Evolutionary conservation across 2,797 vertebrate genomes (phyloP).

Genomic region (Poecilia gillii): DNA sequence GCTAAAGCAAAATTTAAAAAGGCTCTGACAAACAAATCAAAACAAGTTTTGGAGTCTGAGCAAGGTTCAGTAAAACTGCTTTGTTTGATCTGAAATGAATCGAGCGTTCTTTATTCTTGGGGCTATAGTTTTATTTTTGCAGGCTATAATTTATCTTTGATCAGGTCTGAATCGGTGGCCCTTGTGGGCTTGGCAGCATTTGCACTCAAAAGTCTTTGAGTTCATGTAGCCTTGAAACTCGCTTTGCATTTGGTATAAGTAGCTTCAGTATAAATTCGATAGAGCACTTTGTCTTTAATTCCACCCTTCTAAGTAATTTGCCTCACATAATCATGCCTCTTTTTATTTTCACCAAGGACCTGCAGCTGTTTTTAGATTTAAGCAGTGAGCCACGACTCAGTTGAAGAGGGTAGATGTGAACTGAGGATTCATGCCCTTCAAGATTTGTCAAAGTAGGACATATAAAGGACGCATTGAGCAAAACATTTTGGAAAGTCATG

Average conservation of each 20-base stretch:
- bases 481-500: slow-evolving; percentile 6
- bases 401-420: slow-evolving; percentile 15
- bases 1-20: slow-evolving; percentile 35
- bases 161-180: slow-evolving; percentile 42
- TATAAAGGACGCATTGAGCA: neutral
- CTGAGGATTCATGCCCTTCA: slow-evolving; percentile 17
- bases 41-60: slow-evolving; percentile 27
- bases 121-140: slow-evolving; percentile 41
- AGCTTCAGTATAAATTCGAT: slow-evolving; percentile 32
- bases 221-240: slow-evolving; percentile 38
- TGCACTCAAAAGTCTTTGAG: slow-evolving; percentile 18
- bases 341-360: slow-evolving; percentile 59
- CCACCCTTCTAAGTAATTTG: slow-evolving; percentile 35
- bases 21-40: slow-evolving; percentile 19
- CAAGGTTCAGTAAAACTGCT: slow-evolving; percentile 38
- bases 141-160: slow-evolving; percentile 49
- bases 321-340: slow-evolving; percentile 41
- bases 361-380: slow-evolving; percentile 42
- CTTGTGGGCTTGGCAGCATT: slow-evolving; percentile 8
- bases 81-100: slow-evolving; percentile 21
- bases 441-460: neutral
- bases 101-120: slow-evolving; percentile 26
- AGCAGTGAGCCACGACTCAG: slow-evolving; percentile 44
- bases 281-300: slow-evolving; percentile 44
- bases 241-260: slow-evolving; percentile 42